These are phyloP conservation scores for Macrosoma leucophasiata DNA, from an alignment of 2,888 invertebrate species.

Conservation along the genomic window DNA sequence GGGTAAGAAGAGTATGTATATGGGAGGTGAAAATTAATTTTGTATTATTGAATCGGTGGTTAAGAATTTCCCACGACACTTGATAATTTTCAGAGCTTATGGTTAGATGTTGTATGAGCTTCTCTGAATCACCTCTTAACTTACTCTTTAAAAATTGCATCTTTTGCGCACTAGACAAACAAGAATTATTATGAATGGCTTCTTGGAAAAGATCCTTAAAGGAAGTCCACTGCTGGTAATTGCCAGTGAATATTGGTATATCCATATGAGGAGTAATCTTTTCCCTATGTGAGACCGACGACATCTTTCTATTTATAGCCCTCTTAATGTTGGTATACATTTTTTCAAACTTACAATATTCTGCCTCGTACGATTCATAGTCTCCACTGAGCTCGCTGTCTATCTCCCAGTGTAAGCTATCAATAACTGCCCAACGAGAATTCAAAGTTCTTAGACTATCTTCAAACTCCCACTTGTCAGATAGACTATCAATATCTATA, in stretches of 20 bases:
- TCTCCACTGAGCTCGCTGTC: constrained; percentile 16
- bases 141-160: constrained; percentile 26
- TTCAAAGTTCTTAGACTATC: constrained; percentile 3
- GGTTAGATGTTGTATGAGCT: constrained; percentile 24
- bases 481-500: not conserved
- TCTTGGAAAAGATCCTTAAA: constrained; percentile 23
- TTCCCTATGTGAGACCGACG: constrained; percentile 15
- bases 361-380: constrained; percentile 14
- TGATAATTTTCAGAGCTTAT: constrained; percentile 25
- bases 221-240: constrained; percentile 17
- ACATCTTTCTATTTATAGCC: constrained; percentile 20
- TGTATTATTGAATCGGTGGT: constrained; percentile 7
- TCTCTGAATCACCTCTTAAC: constrained; percentile 24
- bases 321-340: constrained; percentile 7
- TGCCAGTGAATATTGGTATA: constrained; percentile 12
- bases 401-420: constrained; percentile 21
- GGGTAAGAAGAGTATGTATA: constrained; percentile 6
- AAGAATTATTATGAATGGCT: constrained; percentile 21
- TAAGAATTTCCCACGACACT: constrained; percentile 19
- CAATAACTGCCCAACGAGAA: constrained; percentile 20
- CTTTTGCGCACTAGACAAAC: constrained; percentile 23
- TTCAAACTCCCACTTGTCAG: constrained; percentile 1
- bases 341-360: constrained; percentile 13
- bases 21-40: constrained; percentile 12
- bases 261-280: constrained; percentile 14